phyloP scores from a whole-genome alignment of 2,888 invertebrate species.

The Eueremaeus valkanovi region DNA sequence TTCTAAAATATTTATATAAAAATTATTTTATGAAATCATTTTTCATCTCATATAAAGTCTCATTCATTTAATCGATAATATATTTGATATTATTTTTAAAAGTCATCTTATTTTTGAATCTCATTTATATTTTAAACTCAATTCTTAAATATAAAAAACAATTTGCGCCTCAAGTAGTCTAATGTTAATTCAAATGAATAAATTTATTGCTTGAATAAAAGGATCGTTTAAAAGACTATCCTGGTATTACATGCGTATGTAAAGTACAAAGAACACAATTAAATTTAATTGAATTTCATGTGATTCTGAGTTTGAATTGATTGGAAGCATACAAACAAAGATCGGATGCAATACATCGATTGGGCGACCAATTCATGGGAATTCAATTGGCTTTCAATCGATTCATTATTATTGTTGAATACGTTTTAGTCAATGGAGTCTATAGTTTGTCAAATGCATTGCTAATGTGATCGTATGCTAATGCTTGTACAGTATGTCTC shows the following conservation, averaged over 20 bases:
- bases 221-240: no score
- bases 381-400: not conserved
- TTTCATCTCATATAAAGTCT: no score
- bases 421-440: not conserved
- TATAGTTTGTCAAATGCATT: not conserved
- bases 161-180: no score
- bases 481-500: no score
- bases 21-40: no score
- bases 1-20: no score
- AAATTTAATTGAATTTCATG: not conserved
- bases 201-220: no score
- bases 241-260: no score
- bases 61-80: no score
- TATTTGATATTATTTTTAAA: not conserved
- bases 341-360: not conserved
- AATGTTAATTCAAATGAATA: no score
- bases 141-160: no score
- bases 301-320: not conserved
- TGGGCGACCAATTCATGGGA: not conserved
- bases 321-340: not conserved
- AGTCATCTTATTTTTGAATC: no score
- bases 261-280: not conserved
- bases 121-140: not conserved
- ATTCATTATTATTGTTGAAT: not conserved
- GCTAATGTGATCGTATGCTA: not conserved